Conservation (phyloP, 2,888 invertebrate species). For the Bruchidius siliquastri region DNA sequence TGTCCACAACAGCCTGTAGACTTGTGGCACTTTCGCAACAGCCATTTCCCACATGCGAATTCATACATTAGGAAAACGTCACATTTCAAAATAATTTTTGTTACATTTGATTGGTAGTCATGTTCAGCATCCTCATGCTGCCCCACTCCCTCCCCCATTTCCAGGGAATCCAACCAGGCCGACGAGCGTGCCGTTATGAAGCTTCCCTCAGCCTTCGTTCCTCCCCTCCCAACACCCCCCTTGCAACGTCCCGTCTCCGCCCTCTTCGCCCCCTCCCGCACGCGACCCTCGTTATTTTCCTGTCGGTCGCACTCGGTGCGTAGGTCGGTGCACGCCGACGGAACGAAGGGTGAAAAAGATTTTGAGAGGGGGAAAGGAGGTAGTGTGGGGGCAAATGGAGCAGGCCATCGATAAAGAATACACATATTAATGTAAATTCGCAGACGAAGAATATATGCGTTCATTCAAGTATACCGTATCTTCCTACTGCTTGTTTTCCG, state of each 20-base stretch:
- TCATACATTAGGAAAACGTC: no score
- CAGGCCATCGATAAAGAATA: no score
- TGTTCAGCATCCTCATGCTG: background rate
- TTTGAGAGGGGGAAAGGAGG: conserved; percentile 10
- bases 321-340: conserved; percentile 28
- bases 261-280: conserved; percentile 21
- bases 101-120: background rate
- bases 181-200: background rate
- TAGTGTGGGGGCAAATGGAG: conserved; percentile 7
- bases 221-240: conserved; percentile 29
- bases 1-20: no score
- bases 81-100: no score
- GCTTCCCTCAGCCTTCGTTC: background rate
- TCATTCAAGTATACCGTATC: no score
- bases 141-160: background rate
- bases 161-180: background rate
- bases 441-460: no score
- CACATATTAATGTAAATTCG: no score
- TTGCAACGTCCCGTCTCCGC: conserved; percentile 43
- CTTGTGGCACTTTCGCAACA: no score
- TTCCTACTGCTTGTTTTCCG: no score
- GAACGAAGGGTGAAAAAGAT: conserved; percentile 24
- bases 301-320: conserved; percentile 46
- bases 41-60: no score
- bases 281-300: conserved; percentile 42